These are phyloP conservation scores for Ataeniobius toweri DNA, from an alignment of 2,797 vertebrate genomes.

Conservation along the genomic window DNA sequence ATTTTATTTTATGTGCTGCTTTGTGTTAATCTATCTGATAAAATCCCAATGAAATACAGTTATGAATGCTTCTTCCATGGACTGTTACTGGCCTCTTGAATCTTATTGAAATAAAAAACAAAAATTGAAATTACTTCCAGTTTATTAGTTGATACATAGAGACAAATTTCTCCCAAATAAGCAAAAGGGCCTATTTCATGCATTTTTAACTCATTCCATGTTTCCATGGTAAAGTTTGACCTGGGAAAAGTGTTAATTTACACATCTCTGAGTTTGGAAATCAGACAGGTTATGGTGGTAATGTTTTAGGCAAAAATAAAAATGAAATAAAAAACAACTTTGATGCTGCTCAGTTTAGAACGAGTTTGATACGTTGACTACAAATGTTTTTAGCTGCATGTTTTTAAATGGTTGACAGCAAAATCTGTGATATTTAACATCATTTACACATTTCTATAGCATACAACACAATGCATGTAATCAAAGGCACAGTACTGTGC, in stretches of 20 bases:
- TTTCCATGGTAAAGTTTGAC: conserved; percentile 29
- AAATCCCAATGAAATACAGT: not conserved
- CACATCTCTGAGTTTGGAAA: conserved; percentile 43
- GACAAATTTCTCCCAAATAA: conserved; percentile 37
- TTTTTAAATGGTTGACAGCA: conserved; percentile 37
- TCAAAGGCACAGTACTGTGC: conserved; percentile 53
- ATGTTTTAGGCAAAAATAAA: conserved; percentile 28
- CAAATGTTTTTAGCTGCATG: conserved; percentile 29
- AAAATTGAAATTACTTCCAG: conserved; percentile 1
- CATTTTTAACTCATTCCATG: conserved; percentile 43
- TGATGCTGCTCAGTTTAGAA: conserved; percentile 21
- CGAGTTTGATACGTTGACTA: conserved; percentile 37
- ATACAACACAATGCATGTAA: conserved; percentile 67
- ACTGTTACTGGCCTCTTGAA: not conserved
- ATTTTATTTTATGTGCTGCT: not conserved
- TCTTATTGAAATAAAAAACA: not conserved
- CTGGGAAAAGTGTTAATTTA: conserved; percentile 27
- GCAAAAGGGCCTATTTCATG: conserved; percentile 39
- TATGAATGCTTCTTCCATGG: not conserved
- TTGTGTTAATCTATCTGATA: not conserved
- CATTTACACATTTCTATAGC: conserved; percentile 27
- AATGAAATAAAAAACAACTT: conserved; percentile 14
- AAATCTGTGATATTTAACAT: conserved; percentile 43
- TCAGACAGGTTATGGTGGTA: conserved; percentile 31
- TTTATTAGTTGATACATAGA: not conserved